A percentile compares a stretch with the other conserved stretches of the same genome.
These are phyloP conservation scores for Eupsittula cactorum DNA, from an alignment of 2,113 vertebrate species.

Conservation along the genomic window DNA sequence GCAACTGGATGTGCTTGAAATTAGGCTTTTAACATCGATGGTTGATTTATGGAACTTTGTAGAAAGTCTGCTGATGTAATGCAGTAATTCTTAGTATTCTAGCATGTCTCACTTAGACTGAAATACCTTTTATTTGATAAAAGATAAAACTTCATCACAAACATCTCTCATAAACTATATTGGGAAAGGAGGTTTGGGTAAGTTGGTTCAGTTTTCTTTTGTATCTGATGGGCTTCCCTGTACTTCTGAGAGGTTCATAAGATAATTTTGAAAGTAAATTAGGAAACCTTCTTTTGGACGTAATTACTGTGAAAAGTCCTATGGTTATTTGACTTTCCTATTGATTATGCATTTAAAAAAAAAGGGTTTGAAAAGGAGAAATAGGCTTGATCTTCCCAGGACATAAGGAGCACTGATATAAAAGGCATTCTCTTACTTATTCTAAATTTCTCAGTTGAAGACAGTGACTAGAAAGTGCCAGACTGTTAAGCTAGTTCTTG, in stretches of 20 bases:
- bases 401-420: background rate
- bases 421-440: background rate
- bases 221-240: background rate
- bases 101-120: background rate
- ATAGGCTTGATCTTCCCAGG: background rate
- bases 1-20: background rate
- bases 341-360: background rate
- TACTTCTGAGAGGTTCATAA: background rate
- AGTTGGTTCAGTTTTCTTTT: background rate
- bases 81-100: background rate
- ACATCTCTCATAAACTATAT: background rate
- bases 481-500: background rate
- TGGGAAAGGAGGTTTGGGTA: background rate
- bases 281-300: background rate
- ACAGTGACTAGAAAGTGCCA: background rate
- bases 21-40: background rate
- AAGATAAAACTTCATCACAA: background rate
- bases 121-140: background rate
- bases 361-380: background rate
- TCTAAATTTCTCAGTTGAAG: background rate
- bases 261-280: background rate
- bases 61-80: background rate
- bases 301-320: background rate
- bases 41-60: background rate
- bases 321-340: background rate